phyloP scores from a whole-genome alignment of 2,113 vertebrate genomes.

The Paralichthys olivaceus region DNA sequence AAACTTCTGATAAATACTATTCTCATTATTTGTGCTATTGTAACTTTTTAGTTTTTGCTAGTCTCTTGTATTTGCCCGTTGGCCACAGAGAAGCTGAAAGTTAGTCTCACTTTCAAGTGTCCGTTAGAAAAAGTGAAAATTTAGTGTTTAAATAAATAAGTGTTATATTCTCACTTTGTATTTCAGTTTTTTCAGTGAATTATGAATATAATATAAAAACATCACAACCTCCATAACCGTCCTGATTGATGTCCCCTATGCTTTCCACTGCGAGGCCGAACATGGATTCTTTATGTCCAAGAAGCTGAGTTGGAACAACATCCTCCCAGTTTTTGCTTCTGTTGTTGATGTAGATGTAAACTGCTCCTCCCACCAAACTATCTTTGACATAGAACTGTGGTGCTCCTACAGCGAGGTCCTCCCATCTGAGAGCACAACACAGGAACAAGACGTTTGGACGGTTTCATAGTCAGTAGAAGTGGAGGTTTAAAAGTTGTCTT shows the following conservation, averaged over 20 bases:
- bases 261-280: constrained; percentile 92
- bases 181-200: background rate
- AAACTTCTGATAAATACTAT: too few species aligned
- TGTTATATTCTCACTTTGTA: too few species aligned
- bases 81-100: too few species aligned
- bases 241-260: constrained; percentile 91
- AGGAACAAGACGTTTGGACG: background rate
- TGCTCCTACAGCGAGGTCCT: constrained; percentile 92
- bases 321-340: constrained; percentile 84
- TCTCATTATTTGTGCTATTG: too few species aligned
- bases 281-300: constrained; percentile 89
- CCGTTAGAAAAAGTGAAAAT: too few species aligned
- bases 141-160: too few species aligned
- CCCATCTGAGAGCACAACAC: constrained; percentile 83
- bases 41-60: too few species aligned
- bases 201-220: background rate
- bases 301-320: constrained; percentile 81
- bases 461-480: too few species aligned
- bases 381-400: constrained; percentile 90
- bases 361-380: constrained; percentile 87
- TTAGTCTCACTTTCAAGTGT: too few species aligned
- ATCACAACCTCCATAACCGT: constrained; percentile 86
- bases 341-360: constrained; percentile 90
- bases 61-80: too few species aligned
- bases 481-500: too few species aligned